Percentiles rank a stretch among this genome's conserved stretches.
Conservation (phyloP, 2,113 vertebrate species). For the Suricata suricatta region DNA sequence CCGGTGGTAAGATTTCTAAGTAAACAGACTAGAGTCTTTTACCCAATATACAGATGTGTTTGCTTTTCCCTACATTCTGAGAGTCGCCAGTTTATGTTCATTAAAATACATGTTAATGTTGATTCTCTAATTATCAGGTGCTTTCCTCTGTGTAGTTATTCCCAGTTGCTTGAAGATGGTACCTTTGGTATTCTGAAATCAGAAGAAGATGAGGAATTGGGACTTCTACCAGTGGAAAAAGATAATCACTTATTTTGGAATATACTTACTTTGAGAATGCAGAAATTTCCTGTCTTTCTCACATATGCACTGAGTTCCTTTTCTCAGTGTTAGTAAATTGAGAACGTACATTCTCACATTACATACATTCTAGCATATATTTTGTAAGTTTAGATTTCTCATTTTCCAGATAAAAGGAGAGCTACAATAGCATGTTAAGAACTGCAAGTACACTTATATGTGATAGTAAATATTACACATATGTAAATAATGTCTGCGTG, state of each 20-base stretch:
- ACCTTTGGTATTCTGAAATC: conserved; percentile 12
- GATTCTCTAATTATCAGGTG: not conserved
- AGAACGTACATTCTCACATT: not conserved
- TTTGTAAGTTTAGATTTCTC: not conserved
- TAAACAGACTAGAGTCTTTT: conserved; percentile 28
- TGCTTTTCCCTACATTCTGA: conserved; percentile 20
- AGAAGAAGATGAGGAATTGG: conserved; percentile 14
- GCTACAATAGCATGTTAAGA: not conserved
- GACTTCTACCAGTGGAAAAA: conserved; percentile 9
- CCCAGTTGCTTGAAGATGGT: conserved; percentile 4
- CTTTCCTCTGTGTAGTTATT: conserved; percentile 3
- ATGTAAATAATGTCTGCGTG: not conserved
- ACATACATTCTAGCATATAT: not conserved
- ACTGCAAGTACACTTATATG: not conserved
- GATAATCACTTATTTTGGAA: not conserved
- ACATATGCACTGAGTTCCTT: not conserved
- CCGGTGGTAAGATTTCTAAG: conserved; percentile 23
- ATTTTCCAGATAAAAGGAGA: not conserved
- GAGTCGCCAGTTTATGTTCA: conserved; percentile 33
- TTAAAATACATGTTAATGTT: conserved; percentile 1
- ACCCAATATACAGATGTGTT: conserved; percentile 20
- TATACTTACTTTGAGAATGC: not conserved
- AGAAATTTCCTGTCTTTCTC: not conserved
- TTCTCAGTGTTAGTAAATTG: not conserved
- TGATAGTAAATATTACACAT: not conserved